A percentile compares a stretch with the other conserved stretches of the same genome.
Evolutionary conservation across 2,797 vertebrate genomes (phyloP).

Genomic region (Australoheros facetus): DNA sequence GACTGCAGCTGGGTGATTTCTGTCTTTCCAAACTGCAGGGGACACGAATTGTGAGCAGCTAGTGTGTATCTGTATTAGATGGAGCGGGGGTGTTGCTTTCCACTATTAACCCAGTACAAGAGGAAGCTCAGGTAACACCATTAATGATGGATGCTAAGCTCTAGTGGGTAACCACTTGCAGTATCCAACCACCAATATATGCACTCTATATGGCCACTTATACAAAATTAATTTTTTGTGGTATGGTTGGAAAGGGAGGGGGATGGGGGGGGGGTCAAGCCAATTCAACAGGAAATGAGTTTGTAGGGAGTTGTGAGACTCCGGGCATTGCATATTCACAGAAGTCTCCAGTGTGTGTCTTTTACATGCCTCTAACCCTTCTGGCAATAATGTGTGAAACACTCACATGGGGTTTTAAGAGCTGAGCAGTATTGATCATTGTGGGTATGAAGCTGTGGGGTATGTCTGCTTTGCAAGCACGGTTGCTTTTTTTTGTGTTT

Average conservation of each 20-base stretch:
- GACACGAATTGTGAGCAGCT: conserved; percentile 8
- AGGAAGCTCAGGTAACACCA: conserved; percentile 47
- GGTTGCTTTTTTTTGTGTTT: conserved; percentile 17
- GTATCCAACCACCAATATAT: background rate
- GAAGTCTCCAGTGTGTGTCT: conserved; percentile 26
- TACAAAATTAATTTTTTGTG: conserved; percentile 19
- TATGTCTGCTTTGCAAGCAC: conserved; percentile 60
- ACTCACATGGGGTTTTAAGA: conserved; percentile 68
- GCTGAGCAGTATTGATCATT: conserved; percentile 76
- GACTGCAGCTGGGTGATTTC: conserved; percentile 66
- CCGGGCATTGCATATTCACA: conserved; percentile 44
- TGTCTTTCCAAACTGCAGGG: conserved; percentile 42
- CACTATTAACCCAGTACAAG: conserved; percentile 16
- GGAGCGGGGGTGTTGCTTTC: conserved; percentile 12
- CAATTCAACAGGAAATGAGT: conserved; percentile 48
- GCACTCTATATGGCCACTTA: background rate
- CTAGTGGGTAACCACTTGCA: conserved; percentile 9
- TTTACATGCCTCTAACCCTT: conserved; percentile 51
- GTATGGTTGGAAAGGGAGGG: background rate
- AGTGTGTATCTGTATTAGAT: background rate
- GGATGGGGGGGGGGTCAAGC: background rate
- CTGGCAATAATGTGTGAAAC: conserved; percentile 64
- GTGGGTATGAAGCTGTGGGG: conserved; percentile 65
- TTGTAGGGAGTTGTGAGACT: conserved; percentile 8
- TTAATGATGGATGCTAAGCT: conserved; percentile 56